phyloP scores from a whole-genome alignment of 2,113 vertebrate genomes.

The Neolamprologus variostigma region DNA sequence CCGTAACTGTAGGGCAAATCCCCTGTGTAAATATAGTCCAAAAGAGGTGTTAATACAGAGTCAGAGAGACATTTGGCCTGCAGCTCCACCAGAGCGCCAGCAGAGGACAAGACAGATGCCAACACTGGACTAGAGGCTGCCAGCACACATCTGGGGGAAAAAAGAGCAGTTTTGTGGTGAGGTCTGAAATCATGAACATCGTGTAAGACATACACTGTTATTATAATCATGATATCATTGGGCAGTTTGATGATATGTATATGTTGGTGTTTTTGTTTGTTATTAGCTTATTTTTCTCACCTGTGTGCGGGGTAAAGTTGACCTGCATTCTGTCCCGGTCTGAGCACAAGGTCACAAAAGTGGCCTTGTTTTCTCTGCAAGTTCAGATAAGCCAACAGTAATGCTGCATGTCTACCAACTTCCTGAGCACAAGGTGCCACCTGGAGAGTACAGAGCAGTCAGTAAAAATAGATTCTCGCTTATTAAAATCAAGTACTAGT shows the following conservation, averaged over 20 bases:
- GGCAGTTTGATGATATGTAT: neutral
- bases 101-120: constrained; percentile 51
- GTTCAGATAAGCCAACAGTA: constrained; percentile 46
- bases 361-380: constrained; percentile 47
- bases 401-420: constrained; percentile 9
- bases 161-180: neutral
- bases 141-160: constrained; percentile 51
- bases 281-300: constrained; percentile 1
- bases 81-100: constrained; percentile 58
- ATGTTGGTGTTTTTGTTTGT: neutral
- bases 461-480: neutral
- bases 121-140: constrained; percentile 68
- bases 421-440: neutral
- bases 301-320: constrained; percentile 63
- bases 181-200: neutral
- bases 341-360: constrained; percentile 68
- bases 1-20: neutral
- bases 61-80: constrained; percentile 47
- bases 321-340: constrained; percentile 16
- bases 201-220: neutral
- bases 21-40: constrained; percentile 70
- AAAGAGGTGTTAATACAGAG: constrained; percentile 41
- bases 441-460: neutral
- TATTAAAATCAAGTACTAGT: neutral
- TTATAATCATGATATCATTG: neutral